A percentile compares a stretch with the other conserved stretches of the same genome.
These are phyloP conservation scores for Pissodes strobi DNA, from an alignment of 1,140 invertebrate species.

Conservation along the genomic window DNA sequence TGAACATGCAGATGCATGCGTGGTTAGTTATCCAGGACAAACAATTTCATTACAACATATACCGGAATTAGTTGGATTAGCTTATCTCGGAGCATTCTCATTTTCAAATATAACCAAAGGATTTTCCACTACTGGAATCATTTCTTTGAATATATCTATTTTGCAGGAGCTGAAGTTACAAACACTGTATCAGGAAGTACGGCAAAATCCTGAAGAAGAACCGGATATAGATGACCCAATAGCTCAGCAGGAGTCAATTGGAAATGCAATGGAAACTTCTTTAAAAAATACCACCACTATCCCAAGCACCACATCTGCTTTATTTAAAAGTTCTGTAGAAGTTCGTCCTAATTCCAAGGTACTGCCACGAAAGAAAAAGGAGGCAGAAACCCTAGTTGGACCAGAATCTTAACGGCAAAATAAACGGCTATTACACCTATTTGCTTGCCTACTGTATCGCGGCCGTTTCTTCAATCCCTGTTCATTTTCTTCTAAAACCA, in stretches of 20 bases:
- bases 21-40: constrained; percentile 21
- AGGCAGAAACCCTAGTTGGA: no score
- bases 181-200: constrained; percentile 18
- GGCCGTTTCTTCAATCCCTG: no score
- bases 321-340: constrained; percentile 27
- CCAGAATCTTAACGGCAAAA: no score
- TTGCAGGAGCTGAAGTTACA: constrained; percentile 22
- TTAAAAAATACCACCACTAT: not conserved
- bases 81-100: constrained; percentile 25
- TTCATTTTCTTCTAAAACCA: no score
- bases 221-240: constrained; percentile 22
- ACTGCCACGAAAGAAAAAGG: no score
- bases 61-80: constrained; percentile 24
- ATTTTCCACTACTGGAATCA: constrained; percentile 30
- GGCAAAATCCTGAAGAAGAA: constrained; percentile 22
- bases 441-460: no score
- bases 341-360: no score
- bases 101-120: constrained; percentile 26
- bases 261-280: constrained; percentile 2
- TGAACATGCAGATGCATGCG: not conserved
- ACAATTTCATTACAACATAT: constrained; percentile 22
- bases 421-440: no score
- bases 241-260: not conserved
- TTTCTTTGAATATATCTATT: constrained; percentile 25
- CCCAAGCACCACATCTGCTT: no score